These are phyloP conservation scores for Lypha dubia DNA, from an alignment of 2,888 invertebrate genomes.

Conservation along the genomic window DNA sequence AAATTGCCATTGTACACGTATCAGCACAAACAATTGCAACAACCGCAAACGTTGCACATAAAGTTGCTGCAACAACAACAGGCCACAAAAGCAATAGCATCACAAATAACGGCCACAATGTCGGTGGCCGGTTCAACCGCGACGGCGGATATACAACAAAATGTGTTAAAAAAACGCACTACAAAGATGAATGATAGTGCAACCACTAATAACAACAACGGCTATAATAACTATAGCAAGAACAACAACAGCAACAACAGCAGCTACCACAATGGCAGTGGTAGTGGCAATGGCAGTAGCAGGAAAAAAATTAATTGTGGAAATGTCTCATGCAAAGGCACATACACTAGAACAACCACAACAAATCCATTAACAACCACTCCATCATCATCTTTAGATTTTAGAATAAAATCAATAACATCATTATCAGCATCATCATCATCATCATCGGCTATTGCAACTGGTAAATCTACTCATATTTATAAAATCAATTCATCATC, in stretches of 20 bases:
- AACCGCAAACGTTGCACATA: conserved; percentile 75
- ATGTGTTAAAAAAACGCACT: conserved; percentile 65
- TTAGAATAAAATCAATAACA: conserved; percentile 71
- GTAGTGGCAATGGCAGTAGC: conserved; percentile 39
- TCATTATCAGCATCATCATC: conserved; percentile 52
- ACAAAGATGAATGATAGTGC: conserved; percentile 41
- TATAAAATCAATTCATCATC: conserved; percentile 67
- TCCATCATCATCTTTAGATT: conserved; percentile 63
- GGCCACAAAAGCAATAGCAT: conserved; percentile 73
- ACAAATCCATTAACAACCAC: conserved; percentile 70
- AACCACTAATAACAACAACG: conserved; percentile 63
- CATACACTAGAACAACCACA: conserved; percentile 67
- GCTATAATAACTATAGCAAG: conserved; percentile 55
- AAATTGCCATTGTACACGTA: conserved; percentile 75
- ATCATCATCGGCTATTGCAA: conserved; percentile 29
- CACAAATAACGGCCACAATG: conserved; percentile 68
- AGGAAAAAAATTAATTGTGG: conserved; percentile 43
- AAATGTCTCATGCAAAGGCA: conserved; percentile 50
- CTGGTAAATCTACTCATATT: conserved; percentile 62
- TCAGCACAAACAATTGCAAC: conserved; percentile 75
- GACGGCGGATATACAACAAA: conserved; percentile 49
- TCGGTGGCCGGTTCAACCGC: conserved; percentile 54
- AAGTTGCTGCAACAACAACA: conserved; percentile 75
- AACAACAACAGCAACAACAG: conserved; percentile 59
- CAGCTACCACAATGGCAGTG: conserved; percentile 34